Percentiles rank a stretch among this genome's conserved stretches.
These are phyloP conservation scores for Eretmochelys imbricata DNA, from an alignment of 2,113 vertebrate species.

Conservation along the genomic window DNA sequence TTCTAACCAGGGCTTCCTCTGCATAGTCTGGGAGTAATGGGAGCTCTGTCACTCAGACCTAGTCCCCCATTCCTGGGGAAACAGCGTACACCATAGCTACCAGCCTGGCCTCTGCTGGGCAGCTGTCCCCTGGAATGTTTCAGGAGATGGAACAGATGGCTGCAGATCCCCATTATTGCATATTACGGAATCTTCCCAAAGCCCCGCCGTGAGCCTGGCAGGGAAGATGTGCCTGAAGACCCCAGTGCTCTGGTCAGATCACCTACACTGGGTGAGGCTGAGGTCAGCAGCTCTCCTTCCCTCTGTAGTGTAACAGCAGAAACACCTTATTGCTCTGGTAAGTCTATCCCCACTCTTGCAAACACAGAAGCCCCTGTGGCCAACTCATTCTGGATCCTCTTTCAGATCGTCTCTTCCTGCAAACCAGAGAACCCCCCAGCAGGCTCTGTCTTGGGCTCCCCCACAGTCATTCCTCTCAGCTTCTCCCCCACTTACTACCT, in stretches of 20 bases:
- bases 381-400: neutral
- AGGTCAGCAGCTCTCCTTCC: slow-evolving; percentile 57
- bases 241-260: slow-evolving; percentile 43
- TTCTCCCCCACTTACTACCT: neutral
- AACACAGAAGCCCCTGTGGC: slow-evolving; percentile 17
- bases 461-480: neutral
- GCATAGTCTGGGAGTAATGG: slow-evolving; percentile 78
- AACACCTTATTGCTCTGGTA: slow-evolving; percentile 46
- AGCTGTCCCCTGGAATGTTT: slow-evolving; percentile 25
- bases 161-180: slow-evolving; percentile 70
- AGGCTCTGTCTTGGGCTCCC: neutral
- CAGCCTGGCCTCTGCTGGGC: slow-evolving; percentile 40
- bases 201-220: neutral
- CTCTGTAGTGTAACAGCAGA: slow-evolving; percentile 50
- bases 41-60: slow-evolving; percentile 27
- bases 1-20: slow-evolving; percentile 75
- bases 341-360: slow-evolving; percentile 2
- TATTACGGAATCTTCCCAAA: slow-evolving; percentile 50
- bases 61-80: slow-evolving; percentile 32
- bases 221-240: slow-evolving; percentile 3
- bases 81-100: slow-evolving; percentile 21
- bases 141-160: slow-evolving; percentile 49
- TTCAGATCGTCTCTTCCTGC: slow-evolving; percentile 10
- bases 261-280: slow-evolving; percentile 17
- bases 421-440: slow-evolving; percentile 10